phyloP scores from a whole-genome alignment of 2,797 vertebrate species.

The Diplodus puntazzo region DNA sequence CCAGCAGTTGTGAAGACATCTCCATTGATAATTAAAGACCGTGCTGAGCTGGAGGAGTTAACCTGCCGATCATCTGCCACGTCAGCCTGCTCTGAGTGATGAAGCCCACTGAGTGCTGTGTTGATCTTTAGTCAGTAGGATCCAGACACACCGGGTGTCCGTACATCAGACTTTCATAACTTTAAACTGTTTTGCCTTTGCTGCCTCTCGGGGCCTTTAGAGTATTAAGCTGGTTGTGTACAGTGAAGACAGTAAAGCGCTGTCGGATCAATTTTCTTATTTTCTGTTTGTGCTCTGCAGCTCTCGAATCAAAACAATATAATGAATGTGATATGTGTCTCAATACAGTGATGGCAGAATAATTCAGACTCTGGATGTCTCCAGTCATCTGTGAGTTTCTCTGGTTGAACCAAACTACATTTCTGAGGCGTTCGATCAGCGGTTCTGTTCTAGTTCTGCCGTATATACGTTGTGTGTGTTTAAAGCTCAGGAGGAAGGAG shows the following conservation, averaged over 20 bases:
- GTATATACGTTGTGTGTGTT: constrained; percentile 13
- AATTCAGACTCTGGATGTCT: background rate
- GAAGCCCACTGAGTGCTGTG: background rate
- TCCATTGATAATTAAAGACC: background rate
- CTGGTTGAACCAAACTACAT: background rate
- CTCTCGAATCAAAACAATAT: background rate
- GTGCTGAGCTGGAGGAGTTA: too few relatives aligned
- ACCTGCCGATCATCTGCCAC: background rate
- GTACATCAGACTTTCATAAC: background rate
- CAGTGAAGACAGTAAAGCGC: background rate
- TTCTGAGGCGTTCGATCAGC: constrained; percentile 1
- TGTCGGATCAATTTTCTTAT: too few relatives aligned
- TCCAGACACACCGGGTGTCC: background rate
- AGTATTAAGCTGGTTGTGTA: background rate
- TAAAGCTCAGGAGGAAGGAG: constrained; percentile 25
- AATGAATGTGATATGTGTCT: background rate
- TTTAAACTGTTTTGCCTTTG: background rate
- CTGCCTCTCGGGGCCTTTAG: background rate
- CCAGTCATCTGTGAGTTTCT: constrained; percentile 8
- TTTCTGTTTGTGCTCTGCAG: background rate
- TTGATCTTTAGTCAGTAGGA: too few relatives aligned
- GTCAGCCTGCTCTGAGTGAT: too few relatives aligned
- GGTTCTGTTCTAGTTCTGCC: constrained; percentile 11
- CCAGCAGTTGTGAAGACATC: background rate
- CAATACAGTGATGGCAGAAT: background rate